Conservation (phyloP, 1,140 invertebrate genomes). For the Platyura marginata region DNA sequence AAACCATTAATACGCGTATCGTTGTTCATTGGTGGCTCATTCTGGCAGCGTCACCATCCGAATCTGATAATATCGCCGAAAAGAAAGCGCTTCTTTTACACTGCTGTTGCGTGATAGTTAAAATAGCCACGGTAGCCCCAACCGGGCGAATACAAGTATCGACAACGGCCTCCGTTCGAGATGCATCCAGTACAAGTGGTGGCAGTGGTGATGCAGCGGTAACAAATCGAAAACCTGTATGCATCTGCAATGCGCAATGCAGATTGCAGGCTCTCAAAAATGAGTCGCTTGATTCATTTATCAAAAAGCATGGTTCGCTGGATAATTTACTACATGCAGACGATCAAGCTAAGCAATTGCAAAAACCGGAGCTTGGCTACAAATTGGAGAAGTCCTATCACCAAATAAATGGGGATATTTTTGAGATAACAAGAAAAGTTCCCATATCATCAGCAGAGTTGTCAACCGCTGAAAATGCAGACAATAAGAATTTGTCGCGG, state of each 20-base stretch:
- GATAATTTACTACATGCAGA: constrained; percentile 16
- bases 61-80: constrained; percentile 9
- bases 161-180: constrained; percentile 25
- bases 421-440: constrained; percentile 20
- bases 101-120: constrained; percentile 27
- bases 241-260: constrained; percentile 23
- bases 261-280: constrained; percentile 16
- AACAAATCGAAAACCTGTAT: constrained; percentile 16
- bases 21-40: constrained; percentile 1
- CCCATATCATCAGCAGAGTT: constrained; percentile 10
- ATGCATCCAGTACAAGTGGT: constrained; percentile 17
- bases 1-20: background rate
- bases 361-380: background rate
- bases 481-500: background rate
- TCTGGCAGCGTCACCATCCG: constrained; percentile 1
- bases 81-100: constrained; percentile 25
- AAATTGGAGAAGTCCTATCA: constrained; percentile 22
- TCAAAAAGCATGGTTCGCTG: constrained; percentile 16
- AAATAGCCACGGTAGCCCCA: constrained; percentile 24
- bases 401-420: constrained; percentile 23
- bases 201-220: constrained; percentile 20
- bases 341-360: background rate
- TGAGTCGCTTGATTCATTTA: constrained; percentile 7
- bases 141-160: constrained; percentile 15
- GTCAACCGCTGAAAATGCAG: constrained; percentile 9